Evolutionary conservation across 2,888 invertebrate species (phyloP), one percentile per base, ranked within the genome.

Genomic region (Tetranychus piercei): DNA sequence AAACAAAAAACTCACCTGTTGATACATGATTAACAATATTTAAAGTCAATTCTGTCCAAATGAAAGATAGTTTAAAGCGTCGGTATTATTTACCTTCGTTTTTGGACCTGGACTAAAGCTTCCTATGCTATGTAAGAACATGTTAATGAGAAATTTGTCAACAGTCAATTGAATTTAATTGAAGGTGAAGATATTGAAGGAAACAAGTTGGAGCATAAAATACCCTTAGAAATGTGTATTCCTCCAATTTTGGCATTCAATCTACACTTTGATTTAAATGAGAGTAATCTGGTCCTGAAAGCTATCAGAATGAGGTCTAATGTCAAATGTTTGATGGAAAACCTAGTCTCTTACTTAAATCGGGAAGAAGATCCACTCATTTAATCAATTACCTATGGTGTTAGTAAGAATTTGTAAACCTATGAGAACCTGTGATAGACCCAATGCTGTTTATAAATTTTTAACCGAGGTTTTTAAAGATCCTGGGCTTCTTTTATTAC

Each of bases 301-400:
- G 81, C 81, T 0, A 78, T 84, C 15, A 79, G 79, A 18, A 78
- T 80, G 64, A 79, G 79, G 73, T 79, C 87, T 69, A 87, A 87
- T 72, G 91, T 92, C 0, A 94, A 94, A 83, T 88, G 87, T 0
- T 91, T 95, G 80, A 93, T 93, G 5, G 94, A 94, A 82, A 94
- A 94, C 83, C 86, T 92, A 73, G 85, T 95, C 72, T 83, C 93
- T 74, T 84, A 94, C 73, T 85, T 94, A 11, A 94, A 95, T 82
- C 87, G 94, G 80, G 94, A 93, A 88, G 93, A 83, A 1, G 73
- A 73, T 67, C 73, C 73, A 44, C 73, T 7, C 70, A 55, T 69
- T 15, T 70, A 18, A 43, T 71, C 22, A 66, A 45, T 23, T 44
- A n/a, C n/a, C n/a, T n/a, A n/a, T n/a, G n/a, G n/a, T n/a, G n/a